A percentile compares a stretch with the other conserved stretches of the same genome.
phyloP scores from a whole-genome alignment of 2,888 invertebrate genomes.

The Papilio elwesi region DNA sequence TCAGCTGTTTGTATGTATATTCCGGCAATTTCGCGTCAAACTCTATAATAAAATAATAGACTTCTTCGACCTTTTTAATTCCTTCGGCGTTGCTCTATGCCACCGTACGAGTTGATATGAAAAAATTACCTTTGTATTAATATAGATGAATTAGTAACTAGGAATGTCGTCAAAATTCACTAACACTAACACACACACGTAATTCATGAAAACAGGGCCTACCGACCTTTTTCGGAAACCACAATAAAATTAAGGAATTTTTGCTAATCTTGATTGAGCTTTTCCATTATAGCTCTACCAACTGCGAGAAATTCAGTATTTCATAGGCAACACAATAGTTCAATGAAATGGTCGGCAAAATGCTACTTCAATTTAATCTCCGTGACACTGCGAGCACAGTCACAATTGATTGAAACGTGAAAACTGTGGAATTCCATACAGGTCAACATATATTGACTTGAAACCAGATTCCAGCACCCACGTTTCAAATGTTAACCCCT shows the following conservation, averaged over 20 bases:
- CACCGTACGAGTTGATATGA: no score
- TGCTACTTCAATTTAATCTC: conserved; percentile 1
- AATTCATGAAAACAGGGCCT: not conserved
- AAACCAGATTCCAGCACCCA: conserved; percentile 3
- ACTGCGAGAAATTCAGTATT: not conserved
- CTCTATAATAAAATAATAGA: no score
- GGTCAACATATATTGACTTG: conserved; percentile 8
- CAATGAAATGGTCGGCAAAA: not conserved
- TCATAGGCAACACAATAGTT: not conserved
- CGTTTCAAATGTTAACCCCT: not conserved
- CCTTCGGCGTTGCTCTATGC: no score
- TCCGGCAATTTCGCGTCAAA: no score
- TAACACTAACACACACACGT: no score
- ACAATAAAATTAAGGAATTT: no score
- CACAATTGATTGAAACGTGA: conserved; percentile 28
- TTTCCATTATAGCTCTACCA: not conserved
- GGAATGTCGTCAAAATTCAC: no score
- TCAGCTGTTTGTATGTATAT: no score
- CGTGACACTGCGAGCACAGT: not conserved
- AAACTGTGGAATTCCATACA: conserved; percentile 2
- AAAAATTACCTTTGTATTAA: no score
- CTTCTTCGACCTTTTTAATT: no score
- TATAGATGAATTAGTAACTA: no score
- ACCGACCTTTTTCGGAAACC: not conserved
- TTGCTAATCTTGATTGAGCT: not conserved